Percentiles rank a stretch among this genome's conserved stretches.
These are phyloP conservation scores for Chitala chitala DNA, from an alignment of 2,113 vertebrate species.

Conservation along the genomic window DNA sequence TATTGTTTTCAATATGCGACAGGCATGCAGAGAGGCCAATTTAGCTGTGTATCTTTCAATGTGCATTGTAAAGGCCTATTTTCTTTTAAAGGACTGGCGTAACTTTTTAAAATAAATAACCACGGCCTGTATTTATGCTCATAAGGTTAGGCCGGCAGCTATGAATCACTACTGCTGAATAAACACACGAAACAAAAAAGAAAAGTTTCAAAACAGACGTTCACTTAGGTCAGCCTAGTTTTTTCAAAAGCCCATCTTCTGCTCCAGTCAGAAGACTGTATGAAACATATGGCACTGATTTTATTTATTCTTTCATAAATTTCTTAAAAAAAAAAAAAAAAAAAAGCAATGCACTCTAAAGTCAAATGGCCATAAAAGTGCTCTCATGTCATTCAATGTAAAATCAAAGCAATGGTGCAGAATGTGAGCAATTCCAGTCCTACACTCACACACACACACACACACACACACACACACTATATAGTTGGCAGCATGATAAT, in stretches of 20 bases:
- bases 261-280: neutral
- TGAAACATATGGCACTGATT: neutral
- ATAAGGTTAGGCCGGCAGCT: neutral
- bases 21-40: no score
- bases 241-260: neutral
- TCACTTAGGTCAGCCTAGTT: neutral
- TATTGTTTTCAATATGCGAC: no score
- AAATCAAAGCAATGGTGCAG: no score
- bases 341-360: neutral
- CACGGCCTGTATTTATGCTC: neutral
- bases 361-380: neutral
- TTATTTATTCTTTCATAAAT: neutral
- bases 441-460: no score
- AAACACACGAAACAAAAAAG: neutral
- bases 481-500: no score
- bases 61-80: neutral
- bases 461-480: no score
- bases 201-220: neutral
- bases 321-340: no score
- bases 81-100: neutral
- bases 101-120: neutral
- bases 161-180: neutral
- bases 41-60: neutral
- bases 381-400: no score
- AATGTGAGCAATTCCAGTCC: no score